Evolutionary conservation across 2,797 vertebrate species (phyloP).

Genomic region (Pyrocephalus nanus): DNA sequence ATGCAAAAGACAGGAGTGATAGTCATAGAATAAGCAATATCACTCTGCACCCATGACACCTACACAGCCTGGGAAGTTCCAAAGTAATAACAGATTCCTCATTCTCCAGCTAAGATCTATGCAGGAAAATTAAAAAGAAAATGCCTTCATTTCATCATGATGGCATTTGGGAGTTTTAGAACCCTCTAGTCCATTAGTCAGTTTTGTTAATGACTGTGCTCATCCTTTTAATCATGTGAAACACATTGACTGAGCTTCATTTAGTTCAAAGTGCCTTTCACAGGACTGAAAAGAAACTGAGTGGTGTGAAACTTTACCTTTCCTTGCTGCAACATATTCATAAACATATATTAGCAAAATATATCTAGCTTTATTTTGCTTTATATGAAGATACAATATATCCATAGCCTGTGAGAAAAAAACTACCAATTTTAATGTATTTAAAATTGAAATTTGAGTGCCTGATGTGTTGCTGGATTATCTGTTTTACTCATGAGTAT

Average conservation of each 20-base stretch:
- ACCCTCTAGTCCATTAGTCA: constrained; percentile 75
- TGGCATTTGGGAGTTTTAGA: constrained; percentile 76
- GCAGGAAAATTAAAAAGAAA: constrained; percentile 80
- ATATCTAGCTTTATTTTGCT: not conserved
- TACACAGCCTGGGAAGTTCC: not conserved
- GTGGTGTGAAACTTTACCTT: constrained; percentile 46
- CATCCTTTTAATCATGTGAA: constrained; percentile 77
- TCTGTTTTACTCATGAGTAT: not conserved
- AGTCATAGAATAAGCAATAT: not conserved
- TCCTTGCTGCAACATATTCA: not conserved
- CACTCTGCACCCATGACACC: not conserved
- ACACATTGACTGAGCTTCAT: constrained; percentile 68
- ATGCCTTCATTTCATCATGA: constrained; percentile 76
- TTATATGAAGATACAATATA: not conserved
- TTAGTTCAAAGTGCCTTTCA: constrained; percentile 81
- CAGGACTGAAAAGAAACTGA: constrained; percentile 51
- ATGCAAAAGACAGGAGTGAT: not conserved
- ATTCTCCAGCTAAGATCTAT: constrained; percentile 67
- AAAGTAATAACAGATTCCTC: constrained; percentile 53
- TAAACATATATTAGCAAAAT: not conserved
- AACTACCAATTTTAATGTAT: fast-evolving
- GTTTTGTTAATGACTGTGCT: constrained; percentile 78
- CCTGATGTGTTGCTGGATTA: fast-evolving
- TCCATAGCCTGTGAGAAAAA: not conserved
- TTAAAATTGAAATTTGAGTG: not conserved